Percentiles rank a stretch among this genome's conserved stretches.
Evolutionary conservation across 2,888 invertebrate genomes (phyloP).

Genomic region (Phania funesta): DNA sequence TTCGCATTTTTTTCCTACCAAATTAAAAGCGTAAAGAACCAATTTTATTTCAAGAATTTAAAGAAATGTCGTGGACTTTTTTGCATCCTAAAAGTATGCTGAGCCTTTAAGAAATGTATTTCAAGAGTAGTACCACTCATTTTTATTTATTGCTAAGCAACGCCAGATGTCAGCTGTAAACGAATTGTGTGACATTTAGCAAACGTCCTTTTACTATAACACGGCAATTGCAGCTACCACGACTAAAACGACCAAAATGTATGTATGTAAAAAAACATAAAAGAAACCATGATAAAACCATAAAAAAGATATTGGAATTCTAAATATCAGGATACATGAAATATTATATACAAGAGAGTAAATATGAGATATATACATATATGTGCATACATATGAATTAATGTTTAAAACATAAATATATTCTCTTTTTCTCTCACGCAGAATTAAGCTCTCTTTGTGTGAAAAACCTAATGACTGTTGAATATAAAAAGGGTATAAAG

Average conservation of each 20-base stretch:
- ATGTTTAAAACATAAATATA: constrained; percentile 13
- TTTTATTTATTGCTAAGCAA: constrained; percentile 53
- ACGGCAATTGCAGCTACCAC: background rate
- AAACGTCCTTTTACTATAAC: constrained; percentile 30
- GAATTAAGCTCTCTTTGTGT: background rate
- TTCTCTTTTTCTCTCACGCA: background rate
- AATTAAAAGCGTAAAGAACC: no score
- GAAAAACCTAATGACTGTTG: constrained; percentile 59
- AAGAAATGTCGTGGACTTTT: no score
- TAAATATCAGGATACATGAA: constrained; percentile 38
- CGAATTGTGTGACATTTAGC: constrained; percentile 24
- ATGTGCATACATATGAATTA: background rate
- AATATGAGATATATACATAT: background rate
- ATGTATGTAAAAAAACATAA: constrained; percentile 42
- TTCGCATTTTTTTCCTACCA: no score
- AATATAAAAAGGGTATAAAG: constrained; percentile 28
- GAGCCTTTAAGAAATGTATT: no score
- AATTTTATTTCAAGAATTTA: no score
- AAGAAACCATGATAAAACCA: constrained; percentile 32
- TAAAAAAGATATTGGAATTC: constrained; percentile 29
- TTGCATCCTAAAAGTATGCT: no score
- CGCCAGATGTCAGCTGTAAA: constrained; percentile 53
- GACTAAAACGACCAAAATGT: constrained; percentile 19
- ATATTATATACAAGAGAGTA: constrained; percentile 32
- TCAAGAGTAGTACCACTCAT: no score